Base-by-base conservation (phyloP, 2,113 vertebrate genomes). In the Verasper variegatus region DNA sequence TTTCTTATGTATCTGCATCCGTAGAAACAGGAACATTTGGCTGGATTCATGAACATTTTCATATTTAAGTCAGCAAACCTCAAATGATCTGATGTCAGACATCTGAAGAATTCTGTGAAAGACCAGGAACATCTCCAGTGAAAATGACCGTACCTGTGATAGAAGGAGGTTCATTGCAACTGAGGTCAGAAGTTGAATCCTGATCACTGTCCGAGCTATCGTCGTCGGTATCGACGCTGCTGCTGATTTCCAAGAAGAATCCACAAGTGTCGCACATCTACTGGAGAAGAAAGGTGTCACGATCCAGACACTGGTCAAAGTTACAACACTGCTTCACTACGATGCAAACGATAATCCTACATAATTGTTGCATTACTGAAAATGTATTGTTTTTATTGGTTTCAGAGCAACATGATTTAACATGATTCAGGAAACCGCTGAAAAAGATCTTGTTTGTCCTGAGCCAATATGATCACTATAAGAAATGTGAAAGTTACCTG, bases 251-350 rank as follows among this genome's bases (percentile, higher is more conserved):
- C 14, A 54, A 27, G 59, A 90, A 90, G 27, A 89, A 79, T 47
- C 89, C 91, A 82, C 79, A 90, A 11, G 18, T 61, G 7, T 93
- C 92, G 88, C 92, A 88, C 65, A 91, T 91, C 94, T 94, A 54
- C 7, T 42, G 58, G 15, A 76, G 17, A 64, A 23, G 13, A 78
- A 55, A 74, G 13, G 31, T 31, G 1, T 31, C 6, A 31, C 6
- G 31, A 1, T 31, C 31, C 31, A 31, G 31, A 31, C 31, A 7
- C 31, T 6, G 31, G 31, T 31, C 31, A 31, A 31, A 31, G 31
- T 31, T 31, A 31, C 31, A 31, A 31, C 31, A 31, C 31, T 8
- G 31, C 31, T 31, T 31, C 31, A 31, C 7, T 31, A 31, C 31
- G 5, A 31, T 31, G 31, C 31, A 31, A 31, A 31, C 31, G 6